These are phyloP conservation scores for Amphiprion percula DNA, from an alignment of 2,113 vertebrate genomes.

Conservation along the genomic window DNA sequence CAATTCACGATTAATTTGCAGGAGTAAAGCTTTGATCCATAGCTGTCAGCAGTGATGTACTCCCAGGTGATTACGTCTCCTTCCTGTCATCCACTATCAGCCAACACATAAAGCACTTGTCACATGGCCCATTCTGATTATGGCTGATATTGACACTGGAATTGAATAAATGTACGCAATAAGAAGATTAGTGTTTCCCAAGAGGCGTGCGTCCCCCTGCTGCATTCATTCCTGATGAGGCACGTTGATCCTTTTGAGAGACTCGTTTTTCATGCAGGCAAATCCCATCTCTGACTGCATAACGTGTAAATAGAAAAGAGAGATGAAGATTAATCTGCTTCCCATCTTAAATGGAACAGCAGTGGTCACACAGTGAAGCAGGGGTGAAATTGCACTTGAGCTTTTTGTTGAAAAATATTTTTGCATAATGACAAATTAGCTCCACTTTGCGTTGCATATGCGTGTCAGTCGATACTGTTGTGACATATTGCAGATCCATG, in stretches of 20 bases:
- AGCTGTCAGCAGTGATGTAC: conserved; percentile 72
- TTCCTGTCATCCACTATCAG: conserved; percentile 74
- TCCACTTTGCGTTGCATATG: conserved; percentile 26
- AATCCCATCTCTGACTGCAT: conserved; percentile 66
- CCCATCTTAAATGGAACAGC: conserved; percentile 47
- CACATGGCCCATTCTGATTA: conserved; percentile 72
- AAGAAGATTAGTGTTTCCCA: conserved; percentile 82
- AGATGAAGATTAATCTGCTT: conserved; percentile 52
- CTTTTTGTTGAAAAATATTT: conserved; percentile 30
- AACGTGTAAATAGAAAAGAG: conserved; percentile 62
- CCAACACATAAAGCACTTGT: conserved; percentile 68
- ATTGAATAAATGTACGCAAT: conserved; percentile 80
- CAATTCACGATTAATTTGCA: conserved; percentile 67
- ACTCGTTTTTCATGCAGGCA: conserved; percentile 60
- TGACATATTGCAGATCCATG: conserved; percentile 16
- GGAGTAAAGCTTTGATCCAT: conserved; percentile 66
- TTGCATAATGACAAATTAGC: conserved; percentile 54
- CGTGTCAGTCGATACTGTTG: conserved; percentile 4
- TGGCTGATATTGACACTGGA: conserved; percentile 77
- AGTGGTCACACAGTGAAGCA: conserved; percentile 11
- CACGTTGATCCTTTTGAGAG: conserved; percentile 60
- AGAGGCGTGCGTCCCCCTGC: conserved; percentile 53
- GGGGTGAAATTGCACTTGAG: conserved; percentile 35
- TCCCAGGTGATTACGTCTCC: conserved; percentile 74
- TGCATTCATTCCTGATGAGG: conserved; percentile 69